Base-by-base conservation (phyloP, 2,888 invertebrate genomes). In the Noctuana brunneofusca region DNA sequence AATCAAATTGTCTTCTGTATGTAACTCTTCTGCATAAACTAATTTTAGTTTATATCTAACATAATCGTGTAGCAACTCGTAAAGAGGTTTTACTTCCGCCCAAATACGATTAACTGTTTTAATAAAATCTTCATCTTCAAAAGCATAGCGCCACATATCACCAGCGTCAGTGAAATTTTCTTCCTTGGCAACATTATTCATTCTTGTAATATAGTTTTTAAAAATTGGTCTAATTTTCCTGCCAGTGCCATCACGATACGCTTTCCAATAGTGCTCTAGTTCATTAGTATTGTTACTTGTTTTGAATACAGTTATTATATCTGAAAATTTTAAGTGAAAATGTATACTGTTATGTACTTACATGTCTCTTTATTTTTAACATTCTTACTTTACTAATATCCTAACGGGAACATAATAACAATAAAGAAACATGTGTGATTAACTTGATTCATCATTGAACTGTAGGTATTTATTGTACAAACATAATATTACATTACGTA, bases 211-310 rank as follows among this genome's bases (percentile, higher is more conserved):
- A 69, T 94, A 95, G 69, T 92, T 89, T 72, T 91, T 89, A 76
- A 94, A 95, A 63, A 92, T 81, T 0, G 92, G 83, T 38, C 93
- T 84, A 74, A 95, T 93, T 78, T 92, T 92, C 66, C 83, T 93
- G 3, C 95, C 95, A 9, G 94, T 93, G 0, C 84, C 92, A 71
- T 94, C 93, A 67, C 95, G 84, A 92, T 95, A 96, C 0, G 87
- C 89, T 71, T 90, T 91, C 95, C 95, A 96, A 62, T 93, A 93
- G 69, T 94, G 92, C 3, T 86, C 74, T 55, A 95, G 79, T 76
- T 94, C 93, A 58, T 94, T 90, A 66, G 93, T 93, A 73, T 95
- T 86, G 53, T 90, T 88, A 53, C 93, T 93, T 41, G 79, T 83
- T 79, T 86, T 89, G 66, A 91, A 90, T 59, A 83, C 78, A 46